phyloP scores from a whole-genome alignment of 2,888 invertebrate species.

The Drosophila mayaguana region DNA sequence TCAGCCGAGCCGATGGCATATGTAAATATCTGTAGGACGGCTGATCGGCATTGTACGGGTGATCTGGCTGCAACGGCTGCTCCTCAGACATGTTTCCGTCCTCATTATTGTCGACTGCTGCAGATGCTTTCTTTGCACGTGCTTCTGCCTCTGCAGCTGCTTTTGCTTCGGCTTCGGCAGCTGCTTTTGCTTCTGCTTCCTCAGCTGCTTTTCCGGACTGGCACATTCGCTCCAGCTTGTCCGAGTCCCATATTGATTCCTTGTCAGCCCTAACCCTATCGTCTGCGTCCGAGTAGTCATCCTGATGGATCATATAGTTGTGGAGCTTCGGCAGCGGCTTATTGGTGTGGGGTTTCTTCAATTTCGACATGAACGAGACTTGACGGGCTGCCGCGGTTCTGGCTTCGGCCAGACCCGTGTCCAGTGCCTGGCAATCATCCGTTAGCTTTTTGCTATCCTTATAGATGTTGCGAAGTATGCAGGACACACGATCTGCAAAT shows the following conservation, averaged over 20 bases:
- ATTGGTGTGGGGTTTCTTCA: background rate
- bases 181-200: background rate
- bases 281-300: background rate
- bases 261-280: background rate
- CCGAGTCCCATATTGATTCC: background rate
- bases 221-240: background rate
- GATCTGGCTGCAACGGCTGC: background rate
- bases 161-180: too few relatives aligned
- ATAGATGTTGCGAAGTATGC: constrained; percentile 22
- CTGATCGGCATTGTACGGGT: background rate
- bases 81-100: background rate
- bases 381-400: background rate
- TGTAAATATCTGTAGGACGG: background rate
- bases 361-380: background rate
- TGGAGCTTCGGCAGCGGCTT: background rate
- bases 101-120: background rate
- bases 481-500: constrained; percentile 20
- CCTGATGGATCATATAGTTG: background rate
- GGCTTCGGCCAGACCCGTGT: background rate
- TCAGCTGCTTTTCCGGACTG: background rate
- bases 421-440: constrained; percentile 18
- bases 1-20: background rate
- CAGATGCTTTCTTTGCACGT: background rate
- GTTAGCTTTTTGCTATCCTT: constrained; percentile 11
- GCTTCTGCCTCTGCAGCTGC: background rate